Evolutionary conservation across 2,113 vertebrate species (phyloP).

Genomic region (Erpornis zantholeuca): DNA sequence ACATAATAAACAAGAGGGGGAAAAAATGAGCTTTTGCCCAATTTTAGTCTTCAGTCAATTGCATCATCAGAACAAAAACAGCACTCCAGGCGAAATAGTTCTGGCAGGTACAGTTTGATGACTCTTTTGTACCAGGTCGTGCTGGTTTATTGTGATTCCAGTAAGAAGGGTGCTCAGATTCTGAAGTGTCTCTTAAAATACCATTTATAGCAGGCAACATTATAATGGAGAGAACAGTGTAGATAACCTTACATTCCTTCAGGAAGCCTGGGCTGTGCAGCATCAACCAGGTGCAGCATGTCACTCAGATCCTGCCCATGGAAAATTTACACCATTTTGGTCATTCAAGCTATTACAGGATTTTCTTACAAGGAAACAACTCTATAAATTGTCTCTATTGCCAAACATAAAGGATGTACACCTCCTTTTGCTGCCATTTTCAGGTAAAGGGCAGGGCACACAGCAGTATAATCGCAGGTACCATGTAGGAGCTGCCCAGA

Average conservation of each 20-base stretch:
- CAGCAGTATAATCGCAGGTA: accelerated
- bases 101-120: neutral
- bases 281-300: neutral
- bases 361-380: neutral
- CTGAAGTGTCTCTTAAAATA: neutral
- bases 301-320: accelerated
- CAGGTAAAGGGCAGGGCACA: accelerated
- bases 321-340: neutral
- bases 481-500: neutral
- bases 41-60: neutral
- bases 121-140: neutral
- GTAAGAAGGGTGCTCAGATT: neutral
- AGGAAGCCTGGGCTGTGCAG: neutral
- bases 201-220: neutral
- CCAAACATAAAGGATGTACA: neutral
- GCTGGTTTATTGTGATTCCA: neutral
- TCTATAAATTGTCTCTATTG: neutral
- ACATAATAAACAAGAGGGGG: neutral
- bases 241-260: neutral
- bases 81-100: neutral
- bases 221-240: neutral
- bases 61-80: neutral
- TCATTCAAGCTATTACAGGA: neutral
- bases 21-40: neutral
- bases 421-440: neutral